Evolutionary conservation across 2,797 vertebrate species (phyloP).

Genomic region (Pseudopleuronectes americanus): DNA sequence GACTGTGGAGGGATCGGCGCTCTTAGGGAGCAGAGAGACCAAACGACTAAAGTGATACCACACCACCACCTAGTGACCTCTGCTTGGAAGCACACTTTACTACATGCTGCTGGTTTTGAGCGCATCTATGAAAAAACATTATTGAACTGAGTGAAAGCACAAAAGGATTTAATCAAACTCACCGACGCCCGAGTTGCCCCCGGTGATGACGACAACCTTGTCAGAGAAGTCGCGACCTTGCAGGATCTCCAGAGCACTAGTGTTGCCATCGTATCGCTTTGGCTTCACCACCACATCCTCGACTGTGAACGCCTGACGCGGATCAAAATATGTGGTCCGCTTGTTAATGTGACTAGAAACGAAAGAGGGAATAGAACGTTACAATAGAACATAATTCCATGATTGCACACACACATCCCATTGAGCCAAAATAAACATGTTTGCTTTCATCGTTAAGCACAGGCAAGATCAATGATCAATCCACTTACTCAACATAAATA

Average conservation of each 20-base stretch:
- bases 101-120: neutral
- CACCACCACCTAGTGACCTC: slow-evolving; percentile 73
- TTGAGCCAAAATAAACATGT: neutral
- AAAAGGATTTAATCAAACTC: slow-evolving; percentile 62
- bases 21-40: slow-evolving; percentile 20
- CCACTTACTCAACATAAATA: slow-evolving; percentile 96
- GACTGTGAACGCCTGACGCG: slow-evolving; percentile 95
- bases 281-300: slow-evolving; percentile 92
- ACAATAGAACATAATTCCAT: neutral
- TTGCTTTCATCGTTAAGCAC: slow-evolving; percentile 6
- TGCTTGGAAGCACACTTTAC: slow-evolving; percentile 33
- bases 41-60: slow-evolving; percentile 31
- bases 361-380: slow-evolving; percentile 14
- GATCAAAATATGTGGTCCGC: slow-evolving; percentile 95
- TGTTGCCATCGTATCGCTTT: slow-evolving; percentile 93
- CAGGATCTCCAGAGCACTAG: slow-evolving; percentile 93
- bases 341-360: slow-evolving; percentile 95
- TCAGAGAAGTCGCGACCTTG: slow-evolving; percentile 92
- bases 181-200: slow-evolving; percentile 95
- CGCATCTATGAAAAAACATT: neutral
- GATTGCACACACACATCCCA: neutral
- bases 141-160: neutral
- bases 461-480: neutral
- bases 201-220: slow-evolving; percentile 91
- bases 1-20: slow-evolving; percentile 54